Conservation (phyloP, 2,113 vertebrate genomes). For the Shinisaurus crocodilurus region DNA sequence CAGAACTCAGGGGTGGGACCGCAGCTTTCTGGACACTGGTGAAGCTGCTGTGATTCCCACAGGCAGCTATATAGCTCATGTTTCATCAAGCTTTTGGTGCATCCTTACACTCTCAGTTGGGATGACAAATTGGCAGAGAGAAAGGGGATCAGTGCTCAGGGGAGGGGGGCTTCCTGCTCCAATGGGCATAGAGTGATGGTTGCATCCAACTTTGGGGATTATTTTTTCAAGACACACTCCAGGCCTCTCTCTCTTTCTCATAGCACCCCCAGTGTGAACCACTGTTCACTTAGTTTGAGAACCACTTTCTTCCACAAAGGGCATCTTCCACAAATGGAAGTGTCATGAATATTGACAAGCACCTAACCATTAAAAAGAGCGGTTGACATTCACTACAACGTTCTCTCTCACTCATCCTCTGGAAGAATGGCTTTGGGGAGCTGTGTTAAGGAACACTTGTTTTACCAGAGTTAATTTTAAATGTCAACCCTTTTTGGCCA, state of each 20-base stretch:
- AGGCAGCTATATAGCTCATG: not conserved
- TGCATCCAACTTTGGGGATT: not conserved
- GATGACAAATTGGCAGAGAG: not conserved
- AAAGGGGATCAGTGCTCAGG: not conserved
- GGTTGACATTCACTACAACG: not conserved
- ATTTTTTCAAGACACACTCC: not conserved
- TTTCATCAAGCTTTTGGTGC: not conserved
- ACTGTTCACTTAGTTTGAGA: not conserved
- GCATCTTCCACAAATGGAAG: not conserved
- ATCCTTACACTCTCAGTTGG: not conserved
- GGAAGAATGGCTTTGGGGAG: not conserved
- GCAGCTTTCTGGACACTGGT: not conserved
- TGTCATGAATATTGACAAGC: not conserved
- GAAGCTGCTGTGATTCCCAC: not conserved
- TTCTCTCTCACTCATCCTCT: not conserved
- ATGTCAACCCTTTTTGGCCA: conserved; percentile 41
- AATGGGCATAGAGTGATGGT: not conserved
- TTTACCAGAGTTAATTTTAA: conserved; percentile 55
- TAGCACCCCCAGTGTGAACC: not conserved
- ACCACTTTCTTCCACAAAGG: not conserved
- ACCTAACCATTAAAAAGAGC: not conserved
- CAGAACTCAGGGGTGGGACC: not conserved
- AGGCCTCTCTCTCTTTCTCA: not conserved
- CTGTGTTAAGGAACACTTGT: not conserved
- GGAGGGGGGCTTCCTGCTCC: not conserved